Percentiles rank a stretch among this genome's conserved stretches.
phyloP scores from a whole-genome alignment of 2,113 vertebrate genomes.

The Mugil cephalus region DNA sequence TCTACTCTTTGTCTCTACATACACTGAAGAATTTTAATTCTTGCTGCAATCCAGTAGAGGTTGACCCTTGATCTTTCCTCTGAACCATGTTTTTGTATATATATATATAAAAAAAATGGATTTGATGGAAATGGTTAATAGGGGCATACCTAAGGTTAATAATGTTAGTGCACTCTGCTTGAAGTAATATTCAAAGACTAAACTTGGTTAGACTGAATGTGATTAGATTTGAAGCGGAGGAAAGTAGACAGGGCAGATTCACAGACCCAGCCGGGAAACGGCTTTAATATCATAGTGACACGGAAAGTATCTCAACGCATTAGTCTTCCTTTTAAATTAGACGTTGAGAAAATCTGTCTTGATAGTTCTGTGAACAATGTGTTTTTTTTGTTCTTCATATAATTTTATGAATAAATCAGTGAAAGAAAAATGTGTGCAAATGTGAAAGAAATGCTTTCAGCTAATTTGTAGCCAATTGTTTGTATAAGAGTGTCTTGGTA shows the following conservation, averaged over 20 bases:
- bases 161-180: slow-evolving; percentile 39
- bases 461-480: background rate
- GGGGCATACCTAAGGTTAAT: slow-evolving; percentile 39
- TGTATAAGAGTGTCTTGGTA: too few relatives aligned
- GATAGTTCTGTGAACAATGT: background rate
- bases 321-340: slow-evolving; percentile 11
- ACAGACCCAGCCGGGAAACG: slow-evolving; percentile 13
- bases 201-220: slow-evolving; percentile 41
- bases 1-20: background rate
- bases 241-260: slow-evolving; percentile 10
- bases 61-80: slow-evolving; percentile 9
- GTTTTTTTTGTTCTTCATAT: background rate
- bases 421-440: too few relatives aligned
- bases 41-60: background rate
- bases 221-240: slow-evolving; percentile 34
- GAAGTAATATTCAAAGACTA: slow-evolving; percentile 34
- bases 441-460: background rate
- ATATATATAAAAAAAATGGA: slow-evolving; percentile 6
- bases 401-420: slow-evolving; percentile 12
- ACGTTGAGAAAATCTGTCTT: background rate
- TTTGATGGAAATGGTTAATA: slow-evolving; percentile 38
- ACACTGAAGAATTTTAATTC: slow-evolving; percentile 9
- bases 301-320: slow-evolving; percentile 17
- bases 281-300: slow-evolving; percentile 1
- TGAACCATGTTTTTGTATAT: slow-evolving; percentile 10